These are phyloP conservation scores for Zootoca vivipara DNA, from an alignment of 2,113 vertebrate species.

Conservation along the genomic window DNA sequence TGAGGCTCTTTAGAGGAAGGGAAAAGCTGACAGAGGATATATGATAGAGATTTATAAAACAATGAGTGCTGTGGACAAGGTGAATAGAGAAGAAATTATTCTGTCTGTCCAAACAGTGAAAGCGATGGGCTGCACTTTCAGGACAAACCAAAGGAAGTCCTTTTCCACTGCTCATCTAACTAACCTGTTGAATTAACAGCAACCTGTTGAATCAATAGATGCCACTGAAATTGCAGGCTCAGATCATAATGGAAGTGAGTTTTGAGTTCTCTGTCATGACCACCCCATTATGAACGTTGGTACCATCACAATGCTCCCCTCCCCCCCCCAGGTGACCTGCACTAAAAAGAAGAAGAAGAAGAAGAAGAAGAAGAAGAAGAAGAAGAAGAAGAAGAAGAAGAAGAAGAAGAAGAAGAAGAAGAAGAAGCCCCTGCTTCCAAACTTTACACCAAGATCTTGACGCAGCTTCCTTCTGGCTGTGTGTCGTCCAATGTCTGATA, in stretches of 20 bases:
- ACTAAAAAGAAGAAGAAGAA: neutral
- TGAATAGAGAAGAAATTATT: neutral
- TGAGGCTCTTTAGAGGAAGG: neutral
- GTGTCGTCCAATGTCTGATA: neutral
- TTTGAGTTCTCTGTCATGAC: neutral
- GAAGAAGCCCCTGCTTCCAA: no score
- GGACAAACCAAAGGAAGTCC: neutral
- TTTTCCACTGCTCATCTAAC: neutral
- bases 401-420: no score
- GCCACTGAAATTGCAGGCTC: neutral
- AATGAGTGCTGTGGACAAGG: neutral
- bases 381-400: no score
- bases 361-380: no score
- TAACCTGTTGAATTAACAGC: neutral
- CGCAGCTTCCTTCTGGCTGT: neutral
- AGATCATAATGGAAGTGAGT: neutral
- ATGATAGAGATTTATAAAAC: neutral
- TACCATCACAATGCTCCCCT: neutral
- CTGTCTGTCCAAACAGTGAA: neutral
- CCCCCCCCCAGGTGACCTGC: neutral
- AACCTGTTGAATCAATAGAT: neutral
- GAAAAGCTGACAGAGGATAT: neutral
- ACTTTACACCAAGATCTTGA: no score
- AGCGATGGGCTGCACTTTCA: neutral
- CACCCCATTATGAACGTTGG: neutral